Evolutionary conservation across 2,113 vertebrate genomes (phyloP).

Genomic region (Vidua macroura): DNA sequence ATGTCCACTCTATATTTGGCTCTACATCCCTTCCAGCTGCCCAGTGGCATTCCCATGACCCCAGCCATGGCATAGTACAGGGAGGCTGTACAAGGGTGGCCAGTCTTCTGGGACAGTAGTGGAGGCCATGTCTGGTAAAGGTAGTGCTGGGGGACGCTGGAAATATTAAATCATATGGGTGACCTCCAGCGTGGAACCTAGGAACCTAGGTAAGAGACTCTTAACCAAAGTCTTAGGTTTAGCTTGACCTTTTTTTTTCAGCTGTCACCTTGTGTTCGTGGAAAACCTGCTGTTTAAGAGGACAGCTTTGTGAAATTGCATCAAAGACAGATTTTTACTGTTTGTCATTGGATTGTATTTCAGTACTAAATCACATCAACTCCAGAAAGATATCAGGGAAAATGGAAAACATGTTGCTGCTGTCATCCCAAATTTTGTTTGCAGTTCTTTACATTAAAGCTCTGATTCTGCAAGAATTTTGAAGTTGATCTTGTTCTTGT

Average conservation of each 20-base stretch:
- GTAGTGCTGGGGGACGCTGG: neutral
- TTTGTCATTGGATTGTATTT: neutral
- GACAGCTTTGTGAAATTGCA: neutral
- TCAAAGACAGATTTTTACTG: neutral
- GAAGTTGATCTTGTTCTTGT: neutral
- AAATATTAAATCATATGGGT: neutral
- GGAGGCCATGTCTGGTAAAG: neutral
- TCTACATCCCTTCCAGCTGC: neutral
- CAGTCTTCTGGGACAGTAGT: neutral
- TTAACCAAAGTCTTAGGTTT: neutral
- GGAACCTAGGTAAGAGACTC: neutral
- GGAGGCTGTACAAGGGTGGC: neutral
- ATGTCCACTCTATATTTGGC: neutral
- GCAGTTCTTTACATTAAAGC: neutral
- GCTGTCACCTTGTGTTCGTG: neutral
- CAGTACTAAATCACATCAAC: neutral
- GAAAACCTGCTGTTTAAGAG: neutral
- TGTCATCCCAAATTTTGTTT: conserved; percentile 14
- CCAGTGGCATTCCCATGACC: neutral
- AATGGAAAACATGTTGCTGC: neutral
- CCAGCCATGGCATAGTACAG: fast-evolving
- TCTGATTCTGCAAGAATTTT: neutral
- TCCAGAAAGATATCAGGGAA: neutral
- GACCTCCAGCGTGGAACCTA: neutral
- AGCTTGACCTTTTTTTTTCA: neutral